Conservation (phyloP, 2,888 invertebrate genomes). For the Anagyrus pseudococci region DNA sequence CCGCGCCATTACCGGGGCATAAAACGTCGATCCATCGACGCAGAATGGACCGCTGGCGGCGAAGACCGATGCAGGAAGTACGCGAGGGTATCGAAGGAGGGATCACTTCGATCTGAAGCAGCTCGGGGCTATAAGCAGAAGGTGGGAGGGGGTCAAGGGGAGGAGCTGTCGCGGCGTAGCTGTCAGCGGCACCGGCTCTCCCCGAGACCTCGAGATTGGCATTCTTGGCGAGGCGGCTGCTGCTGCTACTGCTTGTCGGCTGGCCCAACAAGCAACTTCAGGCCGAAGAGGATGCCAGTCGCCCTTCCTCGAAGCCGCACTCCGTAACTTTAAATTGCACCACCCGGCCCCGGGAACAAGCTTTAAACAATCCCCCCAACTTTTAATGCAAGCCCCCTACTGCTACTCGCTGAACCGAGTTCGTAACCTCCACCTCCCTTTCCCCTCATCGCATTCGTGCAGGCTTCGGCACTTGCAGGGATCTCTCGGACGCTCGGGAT, state of each 20-base stretch:
- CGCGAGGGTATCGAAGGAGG: too few relatives aligned
- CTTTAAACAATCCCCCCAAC: slow-evolving; percentile 50
- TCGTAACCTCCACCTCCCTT: not conserved
- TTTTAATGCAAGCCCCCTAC: slow-evolving; percentile 44
- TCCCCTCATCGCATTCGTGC: not conserved
- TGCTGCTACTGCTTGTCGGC: not conserved
- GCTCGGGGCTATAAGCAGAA: too few relatives aligned
- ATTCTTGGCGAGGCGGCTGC: slow-evolving; percentile 37
- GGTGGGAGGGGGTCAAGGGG: too few relatives aligned
- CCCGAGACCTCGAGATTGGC: slow-evolving; percentile 42
- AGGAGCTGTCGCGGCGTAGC: not conserved
- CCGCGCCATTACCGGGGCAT: not conserved
- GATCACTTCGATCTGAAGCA: too few relatives aligned
- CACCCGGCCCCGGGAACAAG: slow-evolving; percentile 42
- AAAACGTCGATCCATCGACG: not conserved
- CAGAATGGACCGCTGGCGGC: too few relatives aligned
- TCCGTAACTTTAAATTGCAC: slow-evolving; percentile 51
- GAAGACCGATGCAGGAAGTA: too few relatives aligned
- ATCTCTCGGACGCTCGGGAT: too few relatives aligned
- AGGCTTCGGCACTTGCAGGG: not conserved
- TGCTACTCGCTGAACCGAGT: too few relatives aligned
- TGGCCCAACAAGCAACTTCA: slow-evolving; percentile 6
- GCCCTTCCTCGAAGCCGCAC: not conserved
- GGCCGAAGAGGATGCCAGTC: not conserved
- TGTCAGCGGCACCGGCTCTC: not conserved